Percentiles rank a stretch among this genome's conserved stretches.
These are phyloP conservation scores for Epistrophella euchroma DNA, from an alignment of 2,888 invertebrate species.

Conservation along the genomic window DNA sequence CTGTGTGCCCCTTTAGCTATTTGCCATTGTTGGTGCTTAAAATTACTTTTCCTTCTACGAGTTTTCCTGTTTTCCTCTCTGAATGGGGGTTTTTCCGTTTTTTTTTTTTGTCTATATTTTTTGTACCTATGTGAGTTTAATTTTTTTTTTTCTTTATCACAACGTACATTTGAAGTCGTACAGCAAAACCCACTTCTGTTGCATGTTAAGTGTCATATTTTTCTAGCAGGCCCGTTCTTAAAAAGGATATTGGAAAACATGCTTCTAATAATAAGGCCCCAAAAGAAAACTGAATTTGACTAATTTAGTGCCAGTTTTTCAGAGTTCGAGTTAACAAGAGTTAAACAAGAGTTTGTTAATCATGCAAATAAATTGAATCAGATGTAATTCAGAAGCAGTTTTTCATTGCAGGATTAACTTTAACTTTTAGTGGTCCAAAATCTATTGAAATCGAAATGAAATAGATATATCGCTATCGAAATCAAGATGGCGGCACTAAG, in stretches of 20 bases:
- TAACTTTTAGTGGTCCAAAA: too few relatives aligned
- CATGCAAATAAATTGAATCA: too few relatives aligned
- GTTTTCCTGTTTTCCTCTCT: slow-evolving; percentile 28
- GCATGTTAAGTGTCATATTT: slow-evolving; percentile 40
- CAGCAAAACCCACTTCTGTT: slow-evolving; percentile 32
- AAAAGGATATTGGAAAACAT: too few relatives aligned
- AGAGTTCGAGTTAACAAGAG: too few relatives aligned
- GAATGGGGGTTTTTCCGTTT: slow-evolving; percentile 5
- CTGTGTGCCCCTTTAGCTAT: slow-evolving; percentile 65
- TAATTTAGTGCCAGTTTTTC: too few relatives aligned
- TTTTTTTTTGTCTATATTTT: slow-evolving; percentile 4
- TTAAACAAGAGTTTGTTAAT: too few relatives aligned
- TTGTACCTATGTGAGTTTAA: slow-evolving; percentile 1
- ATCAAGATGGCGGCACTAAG: too few relatives aligned
- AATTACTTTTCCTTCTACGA: slow-evolving; percentile 64
- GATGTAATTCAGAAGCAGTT: too few relatives aligned
- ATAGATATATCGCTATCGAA: too few relatives aligned
- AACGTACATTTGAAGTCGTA: not conserved
- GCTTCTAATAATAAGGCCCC: not conserved
- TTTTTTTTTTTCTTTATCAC: not conserved
- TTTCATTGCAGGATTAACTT: too few relatives aligned
- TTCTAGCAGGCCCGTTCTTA: slow-evolving; percentile 16
- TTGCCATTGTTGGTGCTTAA: slow-evolving; percentile 70
- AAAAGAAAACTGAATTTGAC: too few relatives aligned
- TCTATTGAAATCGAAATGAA: too few relatives aligned